Evolutionary conservation across 1,140 invertebrate species (phyloP), one percentile per base, ranked within the genome.

Genomic region (Apis laboriosa): DNA sequence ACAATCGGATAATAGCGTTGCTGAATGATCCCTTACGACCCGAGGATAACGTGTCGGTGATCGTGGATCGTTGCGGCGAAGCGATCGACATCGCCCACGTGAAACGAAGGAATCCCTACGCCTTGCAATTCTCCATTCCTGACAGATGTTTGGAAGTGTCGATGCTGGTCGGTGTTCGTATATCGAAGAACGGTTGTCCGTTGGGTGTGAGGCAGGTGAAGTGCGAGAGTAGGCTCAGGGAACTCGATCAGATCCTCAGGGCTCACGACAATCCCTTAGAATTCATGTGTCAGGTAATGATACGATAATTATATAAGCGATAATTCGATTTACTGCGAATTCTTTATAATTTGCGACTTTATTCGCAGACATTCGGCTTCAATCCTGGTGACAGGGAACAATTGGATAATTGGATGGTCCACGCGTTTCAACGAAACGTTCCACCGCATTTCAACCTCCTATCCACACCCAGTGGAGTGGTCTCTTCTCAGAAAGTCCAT

Each of bases 281-380:
- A 90, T 98, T 98, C 90, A 97, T 98, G 96, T 97, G 97, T 86
- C 97, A 97, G 95, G 97, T 97, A 94, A 84, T 28, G 21, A 24
- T n/a, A n/a, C 11, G 8, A 19, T 28, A 64, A 17, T 8, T 19
- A 0, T 0, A 55, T 17, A 8, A 15, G 8, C 13, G 61, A 8
- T 63, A 9, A 8, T 28, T 15, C 8, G 4, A 24, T 63, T 5
- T 15, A 63, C n/a, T n/a, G 1, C 0, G 12, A 60, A 24, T 43
- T 43, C 28, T 2, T 19, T 3, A 5, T 9, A 13, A 4, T 7
- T 11, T 2, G 3, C 1, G 4, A 7, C 13, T 61, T 13, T 53
- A 1, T 17, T 86, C 86, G 77, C 67, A 97, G 96, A 97, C 97
- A 2, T 93, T 98, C 79, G 97, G 97, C 56, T 96, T 98, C 86